These are phyloP conservation scores for Orthonevra nobilis DNA, from an alignment of 2,888 invertebrate species.

Conservation along the genomic window DNA sequence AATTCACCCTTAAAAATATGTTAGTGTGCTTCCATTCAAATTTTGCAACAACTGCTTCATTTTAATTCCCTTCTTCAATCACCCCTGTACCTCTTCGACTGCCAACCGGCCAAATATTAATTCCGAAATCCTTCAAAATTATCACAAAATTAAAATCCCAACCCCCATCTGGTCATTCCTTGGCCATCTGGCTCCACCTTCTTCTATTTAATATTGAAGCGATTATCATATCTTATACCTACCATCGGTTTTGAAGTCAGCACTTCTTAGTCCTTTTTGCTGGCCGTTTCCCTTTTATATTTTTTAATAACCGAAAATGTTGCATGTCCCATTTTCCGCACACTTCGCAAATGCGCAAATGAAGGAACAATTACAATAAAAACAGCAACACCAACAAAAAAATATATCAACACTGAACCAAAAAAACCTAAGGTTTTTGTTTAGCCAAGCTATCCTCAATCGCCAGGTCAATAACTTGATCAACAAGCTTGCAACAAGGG, in stretches of 20 bases:
- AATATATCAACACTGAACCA: conserved; percentile 21
- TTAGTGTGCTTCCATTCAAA: neutral
- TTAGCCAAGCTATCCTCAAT: conserved; percentile 24
- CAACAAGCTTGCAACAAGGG: too few species aligned
- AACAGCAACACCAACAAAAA: neutral
- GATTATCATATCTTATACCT: conserved; percentile 67
- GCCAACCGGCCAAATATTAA: conserved; percentile 38
- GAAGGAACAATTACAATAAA: neutral
- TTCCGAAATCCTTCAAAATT: conserved; percentile 59
- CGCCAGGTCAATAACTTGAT: conserved; percentile 67
- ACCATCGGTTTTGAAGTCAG: conserved; percentile 46
- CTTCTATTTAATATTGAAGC: conserved; percentile 56
- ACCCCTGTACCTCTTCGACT: neutral
- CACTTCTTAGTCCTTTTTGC: conserved; percentile 31
- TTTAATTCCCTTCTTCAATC: conserved; percentile 6
- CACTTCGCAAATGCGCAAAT: conserved; percentile 9
- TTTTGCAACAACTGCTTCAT: neutral
- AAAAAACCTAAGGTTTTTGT: conserved; percentile 34
- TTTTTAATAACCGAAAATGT: conserved; percentile 59
- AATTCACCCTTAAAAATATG: neutral
- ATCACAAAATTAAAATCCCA: conserved; percentile 68
- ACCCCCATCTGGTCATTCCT: conserved; percentile 45
- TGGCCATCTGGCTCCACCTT: conserved; percentile 52
- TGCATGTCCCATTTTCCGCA: conserved; percentile 51
- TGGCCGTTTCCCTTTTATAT: conserved; percentile 16